These are phyloP conservation scores for Sebastes steindachneri DNA, from an alignment of 2,797 vertebrate genomes.

Conservation along the genomic window DNA sequence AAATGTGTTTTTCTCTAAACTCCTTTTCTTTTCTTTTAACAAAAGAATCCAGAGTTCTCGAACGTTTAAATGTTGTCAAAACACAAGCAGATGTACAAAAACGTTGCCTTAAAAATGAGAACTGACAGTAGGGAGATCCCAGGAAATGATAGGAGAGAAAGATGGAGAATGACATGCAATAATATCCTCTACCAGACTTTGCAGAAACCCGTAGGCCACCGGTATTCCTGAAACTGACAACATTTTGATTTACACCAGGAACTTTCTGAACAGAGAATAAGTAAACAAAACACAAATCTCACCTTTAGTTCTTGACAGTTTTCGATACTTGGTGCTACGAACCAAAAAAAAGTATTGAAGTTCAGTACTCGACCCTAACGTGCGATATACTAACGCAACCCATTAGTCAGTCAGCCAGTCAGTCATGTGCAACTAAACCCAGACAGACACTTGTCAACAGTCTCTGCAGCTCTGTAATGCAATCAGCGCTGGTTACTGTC, in stretches of 20 bases:
- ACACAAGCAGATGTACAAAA: neutral
- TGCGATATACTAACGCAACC: too few relatives aligned
- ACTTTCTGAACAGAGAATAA: neutral
- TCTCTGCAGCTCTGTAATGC: conserved; percentile 40
- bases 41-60: neutral
- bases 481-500: conserved; percentile 56
- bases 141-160: too few relatives aligned
- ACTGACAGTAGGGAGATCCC: too few relatives aligned
- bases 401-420: neutral
- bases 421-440: conserved; percentile 33
- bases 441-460: conserved; percentile 29
- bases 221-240: too few relatives aligned
- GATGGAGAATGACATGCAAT: neutral
- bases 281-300: neutral
- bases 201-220: too few relatives aligned
- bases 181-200: neutral
- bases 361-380: neutral
- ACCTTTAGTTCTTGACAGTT: neutral
- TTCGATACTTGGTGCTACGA: neutral
- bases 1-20: neutral
- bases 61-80: neutral
- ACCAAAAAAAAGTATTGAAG: neutral
- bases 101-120: neutral
- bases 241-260: neutral
- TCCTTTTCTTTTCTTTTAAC: neutral